A percentile compares a stretch with the other conserved stretches of the same genome.
These are phyloP conservation scores for Spodoptera littoralis DNA, from an alignment of 2,888 invertebrate genomes.

Conservation along the genomic window DNA sequence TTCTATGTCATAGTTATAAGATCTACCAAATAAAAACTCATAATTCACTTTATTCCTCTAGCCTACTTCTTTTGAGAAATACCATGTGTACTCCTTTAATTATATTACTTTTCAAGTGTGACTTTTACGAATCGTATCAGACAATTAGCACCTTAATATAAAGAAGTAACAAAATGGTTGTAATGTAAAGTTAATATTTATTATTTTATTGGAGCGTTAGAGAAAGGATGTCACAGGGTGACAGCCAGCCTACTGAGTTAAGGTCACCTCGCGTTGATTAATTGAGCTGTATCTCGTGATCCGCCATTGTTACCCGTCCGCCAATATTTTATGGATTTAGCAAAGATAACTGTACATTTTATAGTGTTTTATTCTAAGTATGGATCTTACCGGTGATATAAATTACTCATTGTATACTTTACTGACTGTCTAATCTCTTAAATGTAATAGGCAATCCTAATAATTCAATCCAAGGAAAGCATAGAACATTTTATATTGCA, in stretches of 20 bases:
- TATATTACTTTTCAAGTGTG: too few relatives aligned
- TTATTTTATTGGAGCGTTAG: constrained; percentile 8
- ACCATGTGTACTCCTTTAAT: too few relatives aligned
- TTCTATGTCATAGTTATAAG: too few relatives aligned
- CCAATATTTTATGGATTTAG: constrained; percentile 2
- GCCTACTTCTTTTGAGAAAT: too few relatives aligned
- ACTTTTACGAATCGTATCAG: too few relatives aligned
- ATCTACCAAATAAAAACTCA: too few relatives aligned
- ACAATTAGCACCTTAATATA: not conserved
- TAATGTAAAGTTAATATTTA: not conserved
- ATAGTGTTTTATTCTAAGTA: not conserved
- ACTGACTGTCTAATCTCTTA: too few relatives aligned
- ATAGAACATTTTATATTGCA: too few relatives aligned
- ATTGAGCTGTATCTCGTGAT: constrained; percentile 23
- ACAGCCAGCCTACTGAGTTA: constrained; percentile 8
- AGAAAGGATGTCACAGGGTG: constrained; percentile 22
- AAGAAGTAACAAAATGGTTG: not conserved
- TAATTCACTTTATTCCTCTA: too few relatives aligned
- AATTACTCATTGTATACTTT: too few relatives aligned
- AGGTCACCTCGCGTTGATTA: constrained; percentile 19
- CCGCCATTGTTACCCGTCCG: constrained; percentile 5
- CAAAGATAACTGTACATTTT: not conserved
- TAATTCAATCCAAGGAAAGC: not conserved
- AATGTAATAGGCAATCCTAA: too few relatives aligned
- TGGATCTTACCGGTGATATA: not conserved